Evolutionary conservation across 2,797 vertebrate genomes (phyloP), one percentile per base, ranked within the genome.

Genomic region (Betta splendens): DNA sequence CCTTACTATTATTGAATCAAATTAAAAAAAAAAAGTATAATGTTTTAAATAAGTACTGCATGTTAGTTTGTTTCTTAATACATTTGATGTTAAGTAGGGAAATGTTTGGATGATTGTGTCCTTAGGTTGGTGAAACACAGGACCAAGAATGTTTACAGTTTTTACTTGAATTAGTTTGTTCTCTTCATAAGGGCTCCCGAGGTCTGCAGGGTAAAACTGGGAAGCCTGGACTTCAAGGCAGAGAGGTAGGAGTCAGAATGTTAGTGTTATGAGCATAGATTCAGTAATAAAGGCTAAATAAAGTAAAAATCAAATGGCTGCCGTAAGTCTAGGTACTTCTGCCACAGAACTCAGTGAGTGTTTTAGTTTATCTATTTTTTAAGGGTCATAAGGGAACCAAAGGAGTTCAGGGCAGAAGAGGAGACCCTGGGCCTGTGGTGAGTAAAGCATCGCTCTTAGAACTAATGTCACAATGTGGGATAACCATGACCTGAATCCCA

Each of bases 311-410:
- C 0, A 29, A 39, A 4, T 0, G 6, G 13, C 16, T 43, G 17
- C 5, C 54, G 9, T 13, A 1, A 7, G 40, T 9, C 7, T 3
- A 15, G 9, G n/a, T 45, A 16, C 36, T 18, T 1, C n/a, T n/a
- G n/a, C n/a, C n/a, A n/a, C n/a, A n/a, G n/a, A n/a, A n/a, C n/a
- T n/a, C n/a, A n/a, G n/a, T 3, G 5, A 51, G 52, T 28, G 17
- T 73, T 71, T 70, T 18, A 94, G n/a, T n/a, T n/a, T n/a, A n/a
- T n/a, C n/a, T n/a, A n/a, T n/a, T n/a, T n/a, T n/a, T n/a, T n/a
- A n/a, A n/a, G 92, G 93, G 93, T 23, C 92, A 92, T 65, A 93
- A 89, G 84, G 93, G 93, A 65, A 84, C 82, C 38, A 94, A 92
- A 88, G 93, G 93, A 0, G 91, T 89, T 49, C 72, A 28, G 37